phyloP scores from a whole-genome alignment of 2,797 vertebrate species.

The Scleropages formosus region DNA sequence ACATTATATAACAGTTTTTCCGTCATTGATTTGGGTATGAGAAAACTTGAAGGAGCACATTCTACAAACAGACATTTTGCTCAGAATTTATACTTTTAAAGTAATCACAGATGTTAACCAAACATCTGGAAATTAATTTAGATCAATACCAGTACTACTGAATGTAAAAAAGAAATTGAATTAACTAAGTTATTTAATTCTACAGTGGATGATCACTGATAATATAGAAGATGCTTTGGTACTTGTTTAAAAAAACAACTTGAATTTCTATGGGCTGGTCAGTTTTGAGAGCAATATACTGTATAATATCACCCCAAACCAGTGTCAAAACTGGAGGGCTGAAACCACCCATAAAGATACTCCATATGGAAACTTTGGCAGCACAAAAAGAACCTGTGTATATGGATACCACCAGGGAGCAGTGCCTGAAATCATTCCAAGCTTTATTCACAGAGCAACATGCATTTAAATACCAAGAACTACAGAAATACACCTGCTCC shows the following conservation, averaged over 20 bases:
- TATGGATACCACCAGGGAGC: no score
- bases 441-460: not conserved
- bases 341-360: no score
- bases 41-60: constrained; percentile 16
- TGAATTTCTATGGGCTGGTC: not conserved
- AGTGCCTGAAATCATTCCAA: not conserved
- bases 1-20: no score
- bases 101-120: not conserved
- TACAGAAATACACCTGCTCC: constrained; percentile 1
- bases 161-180: constrained; percentile 8
- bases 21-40: constrained; percentile 16
- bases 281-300: not conserved
- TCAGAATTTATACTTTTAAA: not conserved
- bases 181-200: not conserved
- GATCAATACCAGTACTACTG: not conserved
- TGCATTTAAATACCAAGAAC: not conserved
- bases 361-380: no score
- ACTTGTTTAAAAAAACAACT: constrained; percentile 15
- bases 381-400: no score
- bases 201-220: not conserved
- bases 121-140: constrained; percentile 5
- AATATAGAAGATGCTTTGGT: not conserved
- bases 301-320: not conserved
- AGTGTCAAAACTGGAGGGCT: not conserved
- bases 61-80: not conserved